phyloP scores from a whole-genome alignment of 1,140 invertebrate species.

The Mycetomoellerius zeteki region DNA sequence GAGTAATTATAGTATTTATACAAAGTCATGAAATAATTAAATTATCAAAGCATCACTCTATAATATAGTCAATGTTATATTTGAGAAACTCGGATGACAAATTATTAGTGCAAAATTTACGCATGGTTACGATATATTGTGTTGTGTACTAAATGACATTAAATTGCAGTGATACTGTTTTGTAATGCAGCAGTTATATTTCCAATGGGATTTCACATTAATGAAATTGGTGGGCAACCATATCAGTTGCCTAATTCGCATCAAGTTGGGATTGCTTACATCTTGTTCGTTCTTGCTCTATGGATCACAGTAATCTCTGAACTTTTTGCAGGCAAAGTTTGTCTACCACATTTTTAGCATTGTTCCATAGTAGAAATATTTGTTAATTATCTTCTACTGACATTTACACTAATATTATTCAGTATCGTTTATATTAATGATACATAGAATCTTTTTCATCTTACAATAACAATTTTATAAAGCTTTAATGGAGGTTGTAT shows the following conservation, averaged over 20 bases:
- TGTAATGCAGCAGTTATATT: slow-evolving; percentile 98
- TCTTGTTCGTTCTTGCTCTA: slow-evolving; percentile 96
- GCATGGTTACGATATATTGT: slow-evolving; percentile 15
- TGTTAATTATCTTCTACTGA: slow-evolving; percentile 60
- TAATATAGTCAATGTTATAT: neutral
- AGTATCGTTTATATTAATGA: neutral
- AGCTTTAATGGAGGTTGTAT: neutral
- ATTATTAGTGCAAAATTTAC: neutral
- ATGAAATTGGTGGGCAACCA: slow-evolving; percentile 97
- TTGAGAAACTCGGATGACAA: slow-evolving; percentile 14
- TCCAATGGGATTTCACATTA: slow-evolving; percentile 97
- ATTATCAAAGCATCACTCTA: neutral
- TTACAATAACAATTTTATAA: slow-evolving; percentile 29
- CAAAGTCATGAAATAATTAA: neutral
- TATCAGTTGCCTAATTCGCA: slow-evolving; percentile 98
- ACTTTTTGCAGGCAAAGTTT: slow-evolving; percentile 99
- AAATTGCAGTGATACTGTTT: slow-evolving; percentile 95
- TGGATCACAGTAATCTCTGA: slow-evolving; percentile 99
- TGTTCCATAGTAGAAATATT: slow-evolving; percentile 60
- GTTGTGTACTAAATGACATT: slow-evolving; percentile 29
- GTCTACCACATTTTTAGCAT: slow-evolving; percentile 95
- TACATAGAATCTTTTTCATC: slow-evolving; percentile 17
- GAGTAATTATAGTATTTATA: neutral
- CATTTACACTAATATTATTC: slow-evolving; percentile 1
- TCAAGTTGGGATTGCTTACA: slow-evolving; percentile 98